phyloP scores from a whole-genome alignment of 2,797 vertebrate species.

The Ceryle rudis region DNA sequence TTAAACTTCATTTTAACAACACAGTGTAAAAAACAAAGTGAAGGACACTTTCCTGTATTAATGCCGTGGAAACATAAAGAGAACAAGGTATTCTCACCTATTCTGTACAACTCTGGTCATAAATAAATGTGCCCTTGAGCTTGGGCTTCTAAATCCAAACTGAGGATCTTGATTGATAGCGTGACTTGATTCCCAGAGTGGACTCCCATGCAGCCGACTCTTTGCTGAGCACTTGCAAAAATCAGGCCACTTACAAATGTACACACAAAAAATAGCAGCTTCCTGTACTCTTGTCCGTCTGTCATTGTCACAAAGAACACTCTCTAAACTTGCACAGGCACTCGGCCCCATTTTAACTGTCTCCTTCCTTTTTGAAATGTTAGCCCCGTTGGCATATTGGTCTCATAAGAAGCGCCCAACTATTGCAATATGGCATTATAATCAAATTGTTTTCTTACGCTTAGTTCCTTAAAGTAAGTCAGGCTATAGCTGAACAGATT shows the following conservation, averaged over 20 bases:
- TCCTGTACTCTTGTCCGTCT: neutral
- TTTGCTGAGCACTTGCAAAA: neutral
- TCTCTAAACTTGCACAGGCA: conserved; percentile 43
- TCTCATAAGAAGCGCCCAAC: neutral
- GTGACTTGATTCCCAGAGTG: neutral
- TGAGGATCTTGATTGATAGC: neutral
- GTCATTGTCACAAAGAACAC: neutral
- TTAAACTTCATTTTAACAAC: conserved; percentile 1
- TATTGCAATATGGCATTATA: neutral
- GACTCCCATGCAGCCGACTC: fast-evolving
- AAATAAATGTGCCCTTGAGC: neutral
- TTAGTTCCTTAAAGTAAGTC: conserved; percentile 52
- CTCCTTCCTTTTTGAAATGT: conserved; percentile 35
- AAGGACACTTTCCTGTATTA: neutral
- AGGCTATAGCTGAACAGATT: conserved; percentile 55
- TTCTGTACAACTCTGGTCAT: neutral
- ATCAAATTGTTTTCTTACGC: neutral
- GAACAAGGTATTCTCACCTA: neutral
- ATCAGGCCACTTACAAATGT: neutral
- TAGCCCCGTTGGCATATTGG: conserved; percentile 23
- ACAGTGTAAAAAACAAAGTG: neutral
- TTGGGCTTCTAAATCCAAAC: neutral
- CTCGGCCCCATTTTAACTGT: conserved; percentile 35
- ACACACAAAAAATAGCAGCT: neutral
- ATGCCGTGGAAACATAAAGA: neutral